Percentiles rank a stretch among this genome's conserved stretches.
phyloP scores from a whole-genome alignment of 2,113 vertebrate species.

The Salminus brasiliensis region DNA sequence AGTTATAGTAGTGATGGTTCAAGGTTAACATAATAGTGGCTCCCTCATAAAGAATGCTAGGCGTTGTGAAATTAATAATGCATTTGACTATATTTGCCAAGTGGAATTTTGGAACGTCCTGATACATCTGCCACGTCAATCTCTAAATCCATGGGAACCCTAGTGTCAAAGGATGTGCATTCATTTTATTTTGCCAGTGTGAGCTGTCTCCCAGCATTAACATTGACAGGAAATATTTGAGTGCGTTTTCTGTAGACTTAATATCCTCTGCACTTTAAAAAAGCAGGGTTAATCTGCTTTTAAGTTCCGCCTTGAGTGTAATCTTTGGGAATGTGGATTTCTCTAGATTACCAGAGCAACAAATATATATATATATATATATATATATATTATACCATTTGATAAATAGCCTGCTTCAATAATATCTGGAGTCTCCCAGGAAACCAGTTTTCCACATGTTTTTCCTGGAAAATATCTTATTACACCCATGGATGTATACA shows the following conservation, averaged over 20 bases:
- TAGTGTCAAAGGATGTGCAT: conserved; percentile 64
- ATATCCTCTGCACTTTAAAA: conserved; percentile 57
- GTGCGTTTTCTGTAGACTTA: conserved; percentile 48
- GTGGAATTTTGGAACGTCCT: conserved; percentile 51
- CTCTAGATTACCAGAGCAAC: conserved; percentile 11
- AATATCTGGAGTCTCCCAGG: not conserved
- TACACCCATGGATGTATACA: too few relatives aligned
- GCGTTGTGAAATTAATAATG: conserved; percentile 70
- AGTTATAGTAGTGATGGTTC: conserved; percentile 66
- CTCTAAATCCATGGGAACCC: conserved; percentile 62
- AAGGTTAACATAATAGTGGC: conserved; percentile 72
- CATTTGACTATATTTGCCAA: conserved; percentile 58
- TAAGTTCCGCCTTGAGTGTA: conserved; percentile 23
- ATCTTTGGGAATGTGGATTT: conserved; percentile 41
- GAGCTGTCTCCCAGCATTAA: conserved; percentile 64
- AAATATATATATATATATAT: conserved; percentile 5
- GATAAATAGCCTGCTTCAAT: not conserved
- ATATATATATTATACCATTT: conserved; percentile 7
- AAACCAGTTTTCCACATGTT: not conserved
- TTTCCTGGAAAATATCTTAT: not conserved
- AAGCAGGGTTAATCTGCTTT: conserved; percentile 59
- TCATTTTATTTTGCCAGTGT: conserved; percentile 57
- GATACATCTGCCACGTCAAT: conserved; percentile 67
- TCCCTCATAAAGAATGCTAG: conserved; percentile 53
- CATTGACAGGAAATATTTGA: conserved; percentile 54